Conservation (phyloP, 2,888 invertebrate species). For the Apamea anceps region DNA sequence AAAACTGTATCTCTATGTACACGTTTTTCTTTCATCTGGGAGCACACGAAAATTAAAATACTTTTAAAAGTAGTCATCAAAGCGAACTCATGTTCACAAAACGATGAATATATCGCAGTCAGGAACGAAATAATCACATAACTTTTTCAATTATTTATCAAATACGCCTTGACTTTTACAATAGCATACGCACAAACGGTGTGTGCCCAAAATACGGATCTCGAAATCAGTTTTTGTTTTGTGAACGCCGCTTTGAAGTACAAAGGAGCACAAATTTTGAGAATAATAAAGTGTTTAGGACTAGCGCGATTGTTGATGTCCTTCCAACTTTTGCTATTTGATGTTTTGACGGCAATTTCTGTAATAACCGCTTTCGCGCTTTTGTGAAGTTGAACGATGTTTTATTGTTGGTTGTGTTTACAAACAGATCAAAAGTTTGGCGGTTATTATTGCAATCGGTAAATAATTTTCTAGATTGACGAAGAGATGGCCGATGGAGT, state of each 20-base stretch:
- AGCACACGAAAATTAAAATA: conserved; percentile 46
- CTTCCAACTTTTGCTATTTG: conserved; percentile 51
- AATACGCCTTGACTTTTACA: conserved; percentile 69
- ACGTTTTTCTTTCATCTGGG: not conserved
- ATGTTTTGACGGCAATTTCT: conserved; percentile 42
- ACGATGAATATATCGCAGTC: conserved; percentile 51
- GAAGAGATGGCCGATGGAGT: no score
- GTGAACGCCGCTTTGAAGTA: conserved; percentile 54
- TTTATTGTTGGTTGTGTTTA: conserved; percentile 6
- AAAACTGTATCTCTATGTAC: conserved; percentile 10
- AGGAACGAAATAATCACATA: conserved; percentile 60
- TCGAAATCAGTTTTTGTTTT: conserved; percentile 60
- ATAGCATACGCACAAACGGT: conserved; percentile 57
- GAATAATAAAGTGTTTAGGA: conserved; percentile 55
- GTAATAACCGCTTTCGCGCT: conserved; percentile 39
- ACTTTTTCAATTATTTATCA: conserved; percentile 77
- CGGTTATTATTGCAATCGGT: not conserved
- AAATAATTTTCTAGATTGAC: not conserved
- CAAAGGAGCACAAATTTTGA: conserved; percentile 45
- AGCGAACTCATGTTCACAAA: conserved; percentile 35
- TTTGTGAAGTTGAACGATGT: conserved; percentile 12
- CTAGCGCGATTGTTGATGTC: conserved; percentile 36
- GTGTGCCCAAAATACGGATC: conserved; percentile 37
- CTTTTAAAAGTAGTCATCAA: conserved; percentile 39
- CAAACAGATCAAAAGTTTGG: not conserved